Percentiles rank a stretch among this genome's conserved stretches.
These are phyloP conservation scores for Euplexia lucipara DNA, from an alignment of 2,888 invertebrate species.

Conservation along the genomic window DNA sequence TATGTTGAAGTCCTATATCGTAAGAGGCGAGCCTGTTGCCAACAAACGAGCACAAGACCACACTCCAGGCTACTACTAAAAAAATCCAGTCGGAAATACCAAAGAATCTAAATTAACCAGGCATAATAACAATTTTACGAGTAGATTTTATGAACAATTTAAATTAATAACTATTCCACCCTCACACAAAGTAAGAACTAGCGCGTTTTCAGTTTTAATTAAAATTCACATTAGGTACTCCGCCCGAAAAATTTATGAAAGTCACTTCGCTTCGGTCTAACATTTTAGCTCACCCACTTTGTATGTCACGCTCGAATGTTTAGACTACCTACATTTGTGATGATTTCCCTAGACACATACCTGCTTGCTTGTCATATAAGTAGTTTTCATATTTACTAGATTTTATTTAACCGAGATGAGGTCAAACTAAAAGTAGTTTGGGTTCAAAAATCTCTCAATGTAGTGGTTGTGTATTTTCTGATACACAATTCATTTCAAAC, in stretches of 20 bases:
- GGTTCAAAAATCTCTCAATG: neutral
- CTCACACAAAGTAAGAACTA: neutral
- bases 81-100: too few species aligned
- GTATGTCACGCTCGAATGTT: conserved; percentile 20
- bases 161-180: neutral
- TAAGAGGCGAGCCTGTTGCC: too few species aligned
- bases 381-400: conserved; percentile 17
- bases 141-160: neutral
- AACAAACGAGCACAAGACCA: too few species aligned
- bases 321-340: conserved; percentile 5
- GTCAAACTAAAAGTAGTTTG: conserved; percentile 7
- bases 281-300: conserved; percentile 7
- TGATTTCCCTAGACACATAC: conserved; percentile 45
- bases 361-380: conserved; percentile 23
- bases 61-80: too few species aligned
- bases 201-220: conserved; percentile 35
- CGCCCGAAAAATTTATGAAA: conserved; percentile 14
- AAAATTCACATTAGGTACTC: conserved; percentile 23
- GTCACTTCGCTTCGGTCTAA: conserved; percentile 12
- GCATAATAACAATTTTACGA: too few species aligned
- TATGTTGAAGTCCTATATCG: too few species aligned
- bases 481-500: too few species aligned
- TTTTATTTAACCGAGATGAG: neutral
- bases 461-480: too few species aligned
- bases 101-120: too few species aligned